Evolutionary conservation across 2,888 invertebrate species (phyloP), one percentile per base, ranked within the genome.

Genomic region (Heteromyza rotundicornis): DNA sequence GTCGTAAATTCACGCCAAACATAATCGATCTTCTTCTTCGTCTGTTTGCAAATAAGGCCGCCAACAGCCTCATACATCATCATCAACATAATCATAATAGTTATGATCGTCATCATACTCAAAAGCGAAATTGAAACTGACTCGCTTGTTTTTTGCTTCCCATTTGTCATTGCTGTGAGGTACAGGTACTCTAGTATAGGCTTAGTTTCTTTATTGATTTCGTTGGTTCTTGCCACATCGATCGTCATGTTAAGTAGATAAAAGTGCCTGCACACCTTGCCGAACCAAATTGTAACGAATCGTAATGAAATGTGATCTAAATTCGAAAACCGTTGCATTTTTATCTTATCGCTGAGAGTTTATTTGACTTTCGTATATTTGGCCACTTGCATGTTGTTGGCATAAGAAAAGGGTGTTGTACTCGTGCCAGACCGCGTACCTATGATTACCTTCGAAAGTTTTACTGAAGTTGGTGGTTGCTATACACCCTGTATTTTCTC

Each of bases 161-260:
- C 50, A 60, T 60, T 60, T 27, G 56, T 56, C 60, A 51, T 56
- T 55, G 55, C 52, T 54, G 20, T 40, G n/a, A n/a, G n/a, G n/a
- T n/a, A n/a, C n/a, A n/a, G n/a, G n/a, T n/a, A n/a, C n/a, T n/a
- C n/a, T n/a, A n/a, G n/a, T n/a, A n/a, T n/a, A n/a, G n/a, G n/a
- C n/a, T n/a, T n/a, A n/a, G n/a, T n/a, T n/a, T n/a, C n/a, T n/a
- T n/a, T n/a, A n/a, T n/a, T n/a, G n/a, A n/a, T n/a, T n/a, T n/a
- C n/a, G n/a, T n/a, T n/a, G n/a, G n/a, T n/a, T n/a, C n/a, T n/a
- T n/a, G n/a, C n/a, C n/a, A n/a, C n/a, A n/a, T n/a, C n/a, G n/a
- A n/a, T n/a, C n/a, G n/a, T n/a, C n/a, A n/a, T n/a, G n/a, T n/a
- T n/a, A n/a, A n/a, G n/a, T n/a, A n/a, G n/a, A n/a, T n/a, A n/a